phyloP scores from a whole-genome alignment of 2,113 vertebrate species.

The Callorhinus ursinus region DNA sequence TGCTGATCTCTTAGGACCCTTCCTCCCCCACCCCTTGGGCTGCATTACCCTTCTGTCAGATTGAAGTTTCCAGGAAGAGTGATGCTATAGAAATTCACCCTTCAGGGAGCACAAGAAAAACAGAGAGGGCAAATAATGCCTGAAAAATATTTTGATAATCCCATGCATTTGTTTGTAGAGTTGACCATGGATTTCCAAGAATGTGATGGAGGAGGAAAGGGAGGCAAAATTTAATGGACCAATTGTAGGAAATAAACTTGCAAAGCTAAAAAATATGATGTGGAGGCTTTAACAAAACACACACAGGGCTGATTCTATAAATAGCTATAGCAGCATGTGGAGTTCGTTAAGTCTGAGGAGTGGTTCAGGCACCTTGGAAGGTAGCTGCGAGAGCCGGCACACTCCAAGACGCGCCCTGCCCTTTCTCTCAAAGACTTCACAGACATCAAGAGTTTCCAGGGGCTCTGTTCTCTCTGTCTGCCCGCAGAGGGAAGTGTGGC shows the following conservation, averaged over 20 bases:
- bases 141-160: conserved; percentile 76
- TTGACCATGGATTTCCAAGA: conserved; percentile 68
- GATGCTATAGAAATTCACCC: conserved; percentile 32
- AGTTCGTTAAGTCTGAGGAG: conserved; percentile 21
- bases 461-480: conserved; percentile 69
- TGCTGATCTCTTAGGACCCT: background rate
- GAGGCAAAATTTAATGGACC: conserved; percentile 52
- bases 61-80: conserved; percentile 42
- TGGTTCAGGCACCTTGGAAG: conserved; percentile 78
- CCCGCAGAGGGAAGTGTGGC: conserved; percentile 69
- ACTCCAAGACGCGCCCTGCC: conserved; percentile 68
- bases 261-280: conserved; percentile 73
- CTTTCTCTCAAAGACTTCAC: conserved; percentile 80
- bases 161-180: conserved; percentile 60
- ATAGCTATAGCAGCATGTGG: conserved; percentile 70
- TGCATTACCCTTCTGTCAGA: background rate
- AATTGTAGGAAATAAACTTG: conserved; percentile 77
- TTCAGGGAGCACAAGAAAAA: conserved; percentile 46
- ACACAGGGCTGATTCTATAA: conserved; percentile 71
- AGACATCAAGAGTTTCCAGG: conserved; percentile 81
- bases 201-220: conserved; percentile 61
- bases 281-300: conserved; percentile 62
- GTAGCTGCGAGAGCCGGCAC: conserved; percentile 29
- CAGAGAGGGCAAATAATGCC: conserved; percentile 43
- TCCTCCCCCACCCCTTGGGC: background rate